Evolutionary conservation across 2,797 vertebrate species (phyloP).

Genomic region (Chelon auratus): DNA sequence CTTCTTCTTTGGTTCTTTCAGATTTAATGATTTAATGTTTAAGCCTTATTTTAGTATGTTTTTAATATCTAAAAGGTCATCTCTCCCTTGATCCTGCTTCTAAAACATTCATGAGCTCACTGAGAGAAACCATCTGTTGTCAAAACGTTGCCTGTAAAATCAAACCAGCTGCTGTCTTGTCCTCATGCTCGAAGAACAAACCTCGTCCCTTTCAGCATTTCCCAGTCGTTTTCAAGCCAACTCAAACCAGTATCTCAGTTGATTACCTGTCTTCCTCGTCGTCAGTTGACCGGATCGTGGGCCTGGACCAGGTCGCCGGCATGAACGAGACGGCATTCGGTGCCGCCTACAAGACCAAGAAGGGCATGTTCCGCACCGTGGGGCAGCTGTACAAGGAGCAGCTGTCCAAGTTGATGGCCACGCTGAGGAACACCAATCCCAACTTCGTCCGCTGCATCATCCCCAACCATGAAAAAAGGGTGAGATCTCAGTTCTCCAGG

Average conservation of each 20-base stretch:
- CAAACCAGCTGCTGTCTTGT: slow-evolving; percentile 25
- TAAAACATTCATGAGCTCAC: neutral
- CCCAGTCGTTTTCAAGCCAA: neutral
- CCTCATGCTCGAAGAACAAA: slow-evolving; percentile 55
- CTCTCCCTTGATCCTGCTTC: neutral
- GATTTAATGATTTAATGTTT: neutral
- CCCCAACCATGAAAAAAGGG: slow-evolving; percentile 98
- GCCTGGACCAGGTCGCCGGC: slow-evolving; percentile 96
- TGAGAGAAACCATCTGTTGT: slow-evolving; percentile 6
- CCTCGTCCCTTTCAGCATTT: slow-evolving; percentile 10
- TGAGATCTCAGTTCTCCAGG: slow-evolving; percentile 53
- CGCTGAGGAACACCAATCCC: slow-evolving; percentile 97
- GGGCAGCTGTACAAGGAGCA: slow-evolving; percentile 98
- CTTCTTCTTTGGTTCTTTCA: neutral
- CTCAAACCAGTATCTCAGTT: too few relatives aligned
- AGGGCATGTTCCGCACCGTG: slow-evolving; percentile 98
- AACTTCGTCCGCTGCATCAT: slow-evolving; percentile 99
- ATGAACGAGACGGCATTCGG: slow-evolving; percentile 98
- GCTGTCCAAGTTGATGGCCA: slow-evolving; percentile 97
- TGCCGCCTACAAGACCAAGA: slow-evolving; percentile 97
- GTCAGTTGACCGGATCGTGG: slow-evolving; percentile 98
- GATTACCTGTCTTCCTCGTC: neutral
- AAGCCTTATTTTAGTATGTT: too few relatives aligned
- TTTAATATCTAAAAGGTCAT: neutral
- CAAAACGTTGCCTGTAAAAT: neutral